Conservation (phyloP, 2,888 invertebrate genomes). For the Mechanitis mazaeus region DNA sequence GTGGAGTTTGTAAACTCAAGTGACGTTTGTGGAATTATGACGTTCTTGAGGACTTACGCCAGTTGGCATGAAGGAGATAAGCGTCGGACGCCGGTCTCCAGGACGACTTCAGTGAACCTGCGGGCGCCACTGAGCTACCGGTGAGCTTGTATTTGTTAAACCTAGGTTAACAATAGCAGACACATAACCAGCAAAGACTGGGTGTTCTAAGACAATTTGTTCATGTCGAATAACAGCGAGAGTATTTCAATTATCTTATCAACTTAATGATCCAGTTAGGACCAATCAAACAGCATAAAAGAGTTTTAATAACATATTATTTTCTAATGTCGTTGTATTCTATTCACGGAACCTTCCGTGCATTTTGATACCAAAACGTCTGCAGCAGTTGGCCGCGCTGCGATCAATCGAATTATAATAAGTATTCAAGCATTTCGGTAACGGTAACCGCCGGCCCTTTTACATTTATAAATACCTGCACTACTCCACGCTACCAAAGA, state of each 20-base stretch:
- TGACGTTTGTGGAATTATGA: conserved; percentile 52
- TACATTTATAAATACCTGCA: conserved; percentile 14
- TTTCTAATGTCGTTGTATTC: too few species aligned
- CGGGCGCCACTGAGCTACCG: conserved; percentile 71
- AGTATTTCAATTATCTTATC: too few species aligned
- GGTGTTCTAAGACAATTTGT: too few species aligned
- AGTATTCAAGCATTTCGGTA: conserved; percentile 20
- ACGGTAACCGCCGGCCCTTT: conserved; percentile 21
- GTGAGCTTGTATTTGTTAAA: conserved; percentile 49
- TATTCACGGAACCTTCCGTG: neutral
- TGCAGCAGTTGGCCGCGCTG: conserved; percentile 9
- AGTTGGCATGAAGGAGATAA: conserved; percentile 67
- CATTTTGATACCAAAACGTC: conserved; percentile 1
- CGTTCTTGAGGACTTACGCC: conserved; percentile 61
- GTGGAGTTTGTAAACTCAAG: conserved; percentile 54
- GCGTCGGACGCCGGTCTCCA: conserved; percentile 41
- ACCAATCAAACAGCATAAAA: too few species aligned
- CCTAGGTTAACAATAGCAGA: too few species aligned
- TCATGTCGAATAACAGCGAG: too few species aligned
- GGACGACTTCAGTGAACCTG: conserved; percentile 59
- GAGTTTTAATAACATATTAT: too few species aligned
- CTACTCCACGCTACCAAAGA: conserved; percentile 11
- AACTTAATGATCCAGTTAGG: too few species aligned
- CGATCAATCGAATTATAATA: conserved; percentile 13
- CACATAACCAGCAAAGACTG: too few species aligned